These are phyloP conservation scores for Notolabrus celidotus DNA, from an alignment of 2,797 vertebrate species.

Conservation along the genomic window DNA sequence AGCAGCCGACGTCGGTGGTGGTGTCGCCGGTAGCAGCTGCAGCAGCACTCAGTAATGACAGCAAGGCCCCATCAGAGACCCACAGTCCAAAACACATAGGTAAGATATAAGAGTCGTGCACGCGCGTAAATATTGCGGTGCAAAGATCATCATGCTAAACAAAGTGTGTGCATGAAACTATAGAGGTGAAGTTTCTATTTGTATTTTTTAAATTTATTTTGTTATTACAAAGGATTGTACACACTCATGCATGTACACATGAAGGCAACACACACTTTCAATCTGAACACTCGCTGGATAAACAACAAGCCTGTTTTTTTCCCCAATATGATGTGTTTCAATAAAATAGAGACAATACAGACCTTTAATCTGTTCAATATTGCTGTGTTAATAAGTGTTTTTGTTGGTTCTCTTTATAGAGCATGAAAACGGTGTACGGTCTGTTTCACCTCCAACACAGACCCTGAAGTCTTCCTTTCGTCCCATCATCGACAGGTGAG, in stretches of 20 bases:
- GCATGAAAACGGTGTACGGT: constrained; percentile 90
- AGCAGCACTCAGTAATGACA: constrained; percentile 88
- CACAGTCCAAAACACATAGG: constrained; percentile 97
- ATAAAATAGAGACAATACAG: background rate
- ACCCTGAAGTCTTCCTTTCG: constrained; percentile 94
- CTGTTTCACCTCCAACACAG: constrained; percentile 91
- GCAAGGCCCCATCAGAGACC: constrained; percentile 84
- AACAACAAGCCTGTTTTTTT: no score
- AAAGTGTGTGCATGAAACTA: background rate
- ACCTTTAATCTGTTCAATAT: background rate
- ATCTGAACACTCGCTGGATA: background rate
- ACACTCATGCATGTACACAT: background rate
- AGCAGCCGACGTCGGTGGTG: constrained; percentile 85
- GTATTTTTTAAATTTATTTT: background rate
- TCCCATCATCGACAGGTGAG: constrained; percentile 95
- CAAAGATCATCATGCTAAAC: no score
- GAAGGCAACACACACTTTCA: background rate
- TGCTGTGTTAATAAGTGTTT: constrained; percentile 17
- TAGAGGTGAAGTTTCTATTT: background rate
- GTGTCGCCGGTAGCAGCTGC: constrained; percentile 83
- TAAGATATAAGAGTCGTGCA: constrained; percentile 64
- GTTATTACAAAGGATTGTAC: constrained; percentile 4
- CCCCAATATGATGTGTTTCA: background rate
- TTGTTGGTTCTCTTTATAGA: constrained; percentile 80
- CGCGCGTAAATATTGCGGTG: background rate